Percentiles rank a stretch among this genome's conserved stretches.
These are phyloP conservation scores for Clinocottus analis DNA, from an alignment of 2,113 vertebrate genomes.

Conservation along the genomic window DNA sequence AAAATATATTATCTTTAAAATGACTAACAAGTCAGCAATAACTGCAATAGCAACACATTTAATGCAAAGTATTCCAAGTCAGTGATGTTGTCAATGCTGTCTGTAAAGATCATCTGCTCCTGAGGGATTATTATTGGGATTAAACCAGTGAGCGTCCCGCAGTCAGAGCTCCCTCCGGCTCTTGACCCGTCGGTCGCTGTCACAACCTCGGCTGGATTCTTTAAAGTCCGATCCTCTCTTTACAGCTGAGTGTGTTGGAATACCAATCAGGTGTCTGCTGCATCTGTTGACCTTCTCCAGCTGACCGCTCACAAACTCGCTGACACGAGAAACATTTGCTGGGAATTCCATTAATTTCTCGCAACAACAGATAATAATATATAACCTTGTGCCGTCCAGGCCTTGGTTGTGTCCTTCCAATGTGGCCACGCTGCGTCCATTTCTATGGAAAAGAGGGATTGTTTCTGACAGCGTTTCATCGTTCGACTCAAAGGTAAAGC, in stretches of 20 bases:
- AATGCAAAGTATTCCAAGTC: not conserved
- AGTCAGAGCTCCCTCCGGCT: not conserved
- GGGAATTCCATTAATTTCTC: conserved; percentile 40
- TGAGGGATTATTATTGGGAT: not conserved
- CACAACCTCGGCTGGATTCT: conserved; percentile 60
- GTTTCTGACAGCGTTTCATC: not conserved
- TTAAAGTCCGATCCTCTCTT: conserved; percentile 37
- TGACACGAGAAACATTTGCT: conserved; percentile 36
- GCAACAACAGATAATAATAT: conserved; percentile 34
- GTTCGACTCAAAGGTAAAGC: not conserved
- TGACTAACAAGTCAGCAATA: not conserved
- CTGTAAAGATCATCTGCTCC: not conserved
- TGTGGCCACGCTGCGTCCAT: not conserved
- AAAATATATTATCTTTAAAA: not conserved
- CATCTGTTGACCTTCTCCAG: conserved; percentile 50
- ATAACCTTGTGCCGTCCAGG: not conserved
- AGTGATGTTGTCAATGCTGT: not conserved
- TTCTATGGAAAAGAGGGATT: not conserved
- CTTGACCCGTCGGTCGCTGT: conserved; percentile 36
- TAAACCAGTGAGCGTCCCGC: not conserved
- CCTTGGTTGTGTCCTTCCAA: conserved; percentile 8
- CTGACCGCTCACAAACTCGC: conserved; percentile 39
- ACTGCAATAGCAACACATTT: not conserved
- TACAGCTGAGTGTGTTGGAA: conserved; percentile 54
- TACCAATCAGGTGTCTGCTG: conserved; percentile 39